phyloP scores from a whole-genome alignment of 1,140 invertebrate genomes.

The Chelonus insularis region DNA sequence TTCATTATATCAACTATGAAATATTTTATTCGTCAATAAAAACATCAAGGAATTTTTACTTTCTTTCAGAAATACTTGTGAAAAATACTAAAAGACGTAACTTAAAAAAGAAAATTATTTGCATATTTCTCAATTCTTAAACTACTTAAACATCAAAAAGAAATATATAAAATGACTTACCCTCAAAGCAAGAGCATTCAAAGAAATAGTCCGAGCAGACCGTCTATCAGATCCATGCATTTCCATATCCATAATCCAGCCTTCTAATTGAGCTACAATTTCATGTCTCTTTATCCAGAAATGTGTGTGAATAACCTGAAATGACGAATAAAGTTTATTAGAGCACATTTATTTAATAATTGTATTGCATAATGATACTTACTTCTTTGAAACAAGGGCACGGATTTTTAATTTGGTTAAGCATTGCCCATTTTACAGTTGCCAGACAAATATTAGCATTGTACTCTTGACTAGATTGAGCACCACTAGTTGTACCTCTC shows the following conservation, averaged over 20 bases:
- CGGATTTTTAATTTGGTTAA: conserved; percentile 89
- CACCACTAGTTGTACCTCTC: conserved; percentile 84
- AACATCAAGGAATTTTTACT: no score
- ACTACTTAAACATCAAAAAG: neutral
- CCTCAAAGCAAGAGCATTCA: conserved; percentile 76
- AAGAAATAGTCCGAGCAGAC: conserved; percentile 72
- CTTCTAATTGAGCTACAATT: conserved; percentile 84
- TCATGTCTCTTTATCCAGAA: conserved; percentile 94
- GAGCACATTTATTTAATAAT: no score
- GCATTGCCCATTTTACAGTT: conserved; percentile 94
- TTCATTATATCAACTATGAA: no score
- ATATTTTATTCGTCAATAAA: no score
- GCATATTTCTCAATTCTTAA: no score
- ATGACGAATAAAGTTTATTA: conserved; percentile 17
- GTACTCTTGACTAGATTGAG: conserved; percentile 87
- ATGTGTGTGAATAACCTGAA: conserved; percentile 86
- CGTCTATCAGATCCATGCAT: conserved; percentile 73
- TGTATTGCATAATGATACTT: no score
- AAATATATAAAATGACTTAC: conserved; percentile 53
- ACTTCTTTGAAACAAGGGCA: conserved; percentile 93
- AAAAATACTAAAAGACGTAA: no score
- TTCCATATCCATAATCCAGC: conserved; percentile 88
- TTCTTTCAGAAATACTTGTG: no score
- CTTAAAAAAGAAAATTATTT: no score
- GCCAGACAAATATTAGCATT: conserved; percentile 96